phyloP scores from a whole-genome alignment of 2,888 invertebrate species.

The Limenitis camilla region DNA sequence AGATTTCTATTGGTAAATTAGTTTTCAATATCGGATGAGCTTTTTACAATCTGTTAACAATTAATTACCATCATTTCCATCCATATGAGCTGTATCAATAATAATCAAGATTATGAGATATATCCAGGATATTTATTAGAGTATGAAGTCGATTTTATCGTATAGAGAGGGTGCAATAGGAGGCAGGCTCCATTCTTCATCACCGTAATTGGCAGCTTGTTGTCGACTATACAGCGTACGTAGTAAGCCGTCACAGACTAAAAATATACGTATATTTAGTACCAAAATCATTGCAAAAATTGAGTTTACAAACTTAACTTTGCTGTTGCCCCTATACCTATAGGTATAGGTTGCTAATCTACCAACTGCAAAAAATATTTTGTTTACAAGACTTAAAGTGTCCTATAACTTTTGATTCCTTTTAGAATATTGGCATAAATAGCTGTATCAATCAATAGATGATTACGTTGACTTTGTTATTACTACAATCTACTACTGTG shows the following conservation, averaged over 20 bases:
- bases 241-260: slow-evolving; percentile 12
- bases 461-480: too few species aligned
- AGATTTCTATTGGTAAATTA: too few species aligned
- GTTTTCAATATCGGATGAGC: too few species aligned
- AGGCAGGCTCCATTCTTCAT: slow-evolving; percentile 30
- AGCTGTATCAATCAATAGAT: too few species aligned
- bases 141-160: slow-evolving; percentile 7
- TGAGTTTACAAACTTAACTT: background rate
- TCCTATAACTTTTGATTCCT: too few species aligned
- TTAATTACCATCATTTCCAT: too few species aligned
- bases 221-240: slow-evolving; percentile 19
- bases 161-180: slow-evolving; percentile 15
- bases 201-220: slow-evolving; percentile 35
- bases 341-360: background rate
- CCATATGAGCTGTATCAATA: background rate
- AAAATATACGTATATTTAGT: background rate
- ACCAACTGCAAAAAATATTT: too few species aligned
- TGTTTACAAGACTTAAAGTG: too few species aligned
- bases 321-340: too few species aligned
- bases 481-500: too few species aligned
- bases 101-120: background rate
- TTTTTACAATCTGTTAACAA: too few species aligned
- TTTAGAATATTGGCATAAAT: too few species aligned
- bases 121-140: background rate
- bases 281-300: background rate